Evolutionary conservation across 2,888 invertebrate species (phyloP).

Genomic region (Drosophila melanosoma): DNA sequence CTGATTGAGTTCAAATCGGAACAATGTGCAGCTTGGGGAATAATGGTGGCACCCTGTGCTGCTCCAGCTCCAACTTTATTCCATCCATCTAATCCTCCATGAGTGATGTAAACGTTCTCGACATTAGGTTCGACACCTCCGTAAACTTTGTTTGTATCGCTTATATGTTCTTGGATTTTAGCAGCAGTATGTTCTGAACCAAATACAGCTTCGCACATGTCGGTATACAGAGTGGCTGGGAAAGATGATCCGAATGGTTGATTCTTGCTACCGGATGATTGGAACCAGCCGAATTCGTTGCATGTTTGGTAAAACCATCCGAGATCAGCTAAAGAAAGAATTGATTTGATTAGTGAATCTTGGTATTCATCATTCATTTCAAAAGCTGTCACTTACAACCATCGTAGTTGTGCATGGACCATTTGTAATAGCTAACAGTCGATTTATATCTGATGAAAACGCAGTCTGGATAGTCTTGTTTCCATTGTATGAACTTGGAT

Average conservation of each 20-base stretch:
- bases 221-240: constrained; percentile 69
- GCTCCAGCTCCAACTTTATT: constrained; percentile 84
- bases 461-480: constrained; percentile 50
- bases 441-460: constrained; percentile 53
- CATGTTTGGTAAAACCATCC: constrained; percentile 92
- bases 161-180: constrained; percentile 49
- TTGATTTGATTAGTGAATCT: neutral
- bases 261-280: constrained; percentile 87
- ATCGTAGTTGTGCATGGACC: constrained; percentile 55
- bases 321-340: constrained; percentile 86
- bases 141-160: constrained; percentile 85
- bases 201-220: constrained; percentile 66
- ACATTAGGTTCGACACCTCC: constrained; percentile 85
- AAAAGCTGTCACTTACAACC: constrained; percentile 43
- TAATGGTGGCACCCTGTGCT: constrained; percentile 64
- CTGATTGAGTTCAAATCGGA: constrained; percentile 77
- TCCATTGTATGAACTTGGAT: constrained; percentile 59
- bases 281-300: constrained; percentile 93
- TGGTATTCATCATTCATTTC: neutral
- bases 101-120: constrained; percentile 85
- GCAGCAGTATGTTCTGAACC: constrained; percentile 45
- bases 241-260: constrained; percentile 86
- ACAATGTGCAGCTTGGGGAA: constrained; percentile 75
- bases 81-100: constrained; percentile 87
- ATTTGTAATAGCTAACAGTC: constrained; percentile 53